Base-by-base conservation (phyloP, 2,888 invertebrate genomes). In the Chrysina gloriosa region DNA sequence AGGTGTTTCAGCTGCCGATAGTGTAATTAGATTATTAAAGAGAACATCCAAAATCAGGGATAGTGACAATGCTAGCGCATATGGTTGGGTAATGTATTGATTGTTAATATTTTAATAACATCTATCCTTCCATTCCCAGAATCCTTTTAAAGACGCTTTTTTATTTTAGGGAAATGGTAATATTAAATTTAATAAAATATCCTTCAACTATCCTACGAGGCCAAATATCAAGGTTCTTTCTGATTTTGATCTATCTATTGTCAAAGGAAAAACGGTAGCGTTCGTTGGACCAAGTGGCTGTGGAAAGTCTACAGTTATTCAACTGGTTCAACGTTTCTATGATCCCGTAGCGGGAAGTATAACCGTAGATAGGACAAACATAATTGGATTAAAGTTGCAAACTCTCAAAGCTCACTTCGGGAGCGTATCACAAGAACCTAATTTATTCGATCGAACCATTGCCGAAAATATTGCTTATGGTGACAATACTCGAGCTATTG, bases 401-500 rank as follows among this genome's bases (percentile, higher is more conserved):
- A 74, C 77, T 9, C 72, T 93, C 5, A 86, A 97, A 68, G 86
- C 89, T 42, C 90, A 94, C 71, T 87, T 97, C 68, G 95, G 95
- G 2, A 92, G 96, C 70, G 93, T 97, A 1, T 94, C 95, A 2
- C 97, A 98, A 84, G 97, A 97, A 78, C 97, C 96, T 0, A 90
- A 92, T 0, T 86, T 97, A 0, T 97, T 97, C 83, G 94, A 95
- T 81, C 87, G 93, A 67, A 92, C 93, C 3, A 95, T 97, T 68
- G 88, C 87, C 0, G 94, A 97, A 74, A 98, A 98, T 82, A 97
- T 98, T 73, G 92, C 93, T 0, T 97, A 97, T 79, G 97, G 97
- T 2, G 94, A 95, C 78, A 95, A 94, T 79, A 83, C 85, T 0
- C 83, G 91, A 9, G 79, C 79, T 3, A 89, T 92, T 0, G 77